Evolutionary conservation across 2,888 invertebrate species (phyloP), one percentile per base, ranked within the genome.

Genomic region (Tipula unca): DNA sequence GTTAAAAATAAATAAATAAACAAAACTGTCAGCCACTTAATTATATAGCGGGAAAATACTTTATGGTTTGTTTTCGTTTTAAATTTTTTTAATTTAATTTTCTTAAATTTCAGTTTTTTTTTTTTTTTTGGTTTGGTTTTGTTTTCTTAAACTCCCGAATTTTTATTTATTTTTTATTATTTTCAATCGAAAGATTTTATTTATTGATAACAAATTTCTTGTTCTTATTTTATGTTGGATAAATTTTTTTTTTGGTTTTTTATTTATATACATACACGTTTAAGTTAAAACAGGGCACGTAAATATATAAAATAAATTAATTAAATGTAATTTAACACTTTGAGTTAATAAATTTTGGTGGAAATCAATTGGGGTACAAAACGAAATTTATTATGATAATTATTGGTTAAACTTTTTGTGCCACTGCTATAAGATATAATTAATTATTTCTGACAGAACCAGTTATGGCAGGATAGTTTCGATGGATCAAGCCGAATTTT

Each of bases 1-100:
- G 83, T 83, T 83, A 83, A 83, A 83, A 83, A 48, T 10, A 32
- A 83, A 35, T 2, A 48, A 83, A 32, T 32, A 25, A 69, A 69
- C 83, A n/a, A 83, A 83, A 83, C 83, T 83, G 83, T 83, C 83
- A 83, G 83, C 83, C 83, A 83, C 83, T 83, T 83, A 83, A 83
- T 83, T 83, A 83, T 83, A 32, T 32, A 32, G 83, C 83, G 83
- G 83, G 83, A 83, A 83, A 83, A 83, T 35, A 83, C 32, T 83
- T 83, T 83, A 83, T 83, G 32, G 35, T 17, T 83, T 83, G 69
- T 25, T 69, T 69, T 69, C 10, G 20, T 69, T 69, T 48, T 32
- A 6, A 6, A 32, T 32, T 32, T 32, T 32, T 48, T 17, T 69
- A 25, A 48, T 48, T 48, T 48, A 48, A 48, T 69, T 69, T 69